A percentile compares a stretch with the other conserved stretches of the same genome.
Conservation (phyloP, 2,797 vertebrate genomes). For the Diceros bicornis region DNA sequence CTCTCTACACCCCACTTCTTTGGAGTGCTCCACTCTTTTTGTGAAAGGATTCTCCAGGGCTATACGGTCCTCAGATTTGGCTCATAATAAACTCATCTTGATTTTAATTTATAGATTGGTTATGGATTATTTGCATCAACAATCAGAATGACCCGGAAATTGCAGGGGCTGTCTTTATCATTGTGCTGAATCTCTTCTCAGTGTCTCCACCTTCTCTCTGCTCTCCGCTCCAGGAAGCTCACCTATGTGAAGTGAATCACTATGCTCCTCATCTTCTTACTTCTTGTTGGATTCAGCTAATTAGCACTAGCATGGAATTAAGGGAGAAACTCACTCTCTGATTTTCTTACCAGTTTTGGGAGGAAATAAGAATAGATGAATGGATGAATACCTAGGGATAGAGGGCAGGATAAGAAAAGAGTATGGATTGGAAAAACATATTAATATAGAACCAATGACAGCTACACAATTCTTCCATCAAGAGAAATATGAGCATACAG, state of each 20-base stretch:
- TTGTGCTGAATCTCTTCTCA: neutral
- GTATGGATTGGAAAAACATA: neutral
- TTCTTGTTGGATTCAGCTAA: neutral
- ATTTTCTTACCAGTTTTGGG: neutral
- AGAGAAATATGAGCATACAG: neutral
- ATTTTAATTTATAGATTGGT: too few species aligned
- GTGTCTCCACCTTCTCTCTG: neutral
- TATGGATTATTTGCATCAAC: too few species aligned
- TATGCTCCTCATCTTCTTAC: neutral
- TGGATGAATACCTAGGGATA: neutral
- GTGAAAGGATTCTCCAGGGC: too few species aligned
- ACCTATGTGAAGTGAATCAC: neutral
- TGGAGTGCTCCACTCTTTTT: too few species aligned
- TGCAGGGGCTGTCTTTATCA: neutral
- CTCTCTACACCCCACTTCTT: too few species aligned
- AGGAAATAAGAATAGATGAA: neutral
- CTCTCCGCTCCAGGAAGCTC: neutral
- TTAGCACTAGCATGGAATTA: neutral
- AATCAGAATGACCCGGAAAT: neutral
- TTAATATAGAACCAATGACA: neutral
- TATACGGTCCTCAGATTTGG: too few species aligned
- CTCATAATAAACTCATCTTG: too few species aligned
- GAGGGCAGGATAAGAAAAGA: neutral
- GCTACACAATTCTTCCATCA: neutral
- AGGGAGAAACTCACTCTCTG: neutral